Conservation (phyloP, 2,888 invertebrate genomes). For the Lithophane semibrunnea region DNA sequence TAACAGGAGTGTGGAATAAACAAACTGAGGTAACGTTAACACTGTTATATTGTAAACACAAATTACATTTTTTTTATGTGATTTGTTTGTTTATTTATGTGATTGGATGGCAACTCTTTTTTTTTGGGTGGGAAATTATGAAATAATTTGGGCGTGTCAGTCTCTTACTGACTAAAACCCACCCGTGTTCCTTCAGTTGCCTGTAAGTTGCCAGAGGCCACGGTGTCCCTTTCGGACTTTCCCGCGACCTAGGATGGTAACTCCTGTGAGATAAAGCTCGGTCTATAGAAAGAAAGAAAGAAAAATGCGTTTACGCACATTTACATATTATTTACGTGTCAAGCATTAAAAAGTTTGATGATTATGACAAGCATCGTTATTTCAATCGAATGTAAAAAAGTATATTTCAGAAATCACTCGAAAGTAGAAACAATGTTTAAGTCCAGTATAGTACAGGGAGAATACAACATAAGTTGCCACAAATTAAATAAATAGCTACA, state of each 20-base stretch:
- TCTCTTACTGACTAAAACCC: too few species aligned
- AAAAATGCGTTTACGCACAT: background rate
- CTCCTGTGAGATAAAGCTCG: background rate
- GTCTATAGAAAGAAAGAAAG: too few species aligned
- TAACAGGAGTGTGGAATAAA: constrained; percentile 36
- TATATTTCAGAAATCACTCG: background rate
- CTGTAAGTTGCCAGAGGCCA: too few species aligned
- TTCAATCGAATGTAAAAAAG: background rate
- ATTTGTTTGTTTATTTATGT: constrained; percentile 8
- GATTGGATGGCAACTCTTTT: constrained; percentile 8
- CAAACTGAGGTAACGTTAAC: constrained; percentile 13
- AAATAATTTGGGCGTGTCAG: too few species aligned
- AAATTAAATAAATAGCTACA: background rate
- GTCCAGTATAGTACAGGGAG: background rate
- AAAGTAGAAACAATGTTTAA: too few species aligned
- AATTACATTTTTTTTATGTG: constrained; percentile 34
- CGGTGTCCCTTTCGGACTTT: too few species aligned
- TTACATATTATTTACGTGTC: background rate
- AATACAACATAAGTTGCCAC: background rate
- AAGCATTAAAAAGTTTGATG: background rate
- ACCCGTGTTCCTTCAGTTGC: too few species aligned
- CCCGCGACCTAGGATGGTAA: background rate
- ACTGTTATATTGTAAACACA: constrained; percentile 10
- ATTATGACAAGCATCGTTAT: background rate
- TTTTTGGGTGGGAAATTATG: too few species aligned